Evolutionary conservation across 2,113 vertebrate species (phyloP).

Genomic region (Emydura subglobosa): DNA sequence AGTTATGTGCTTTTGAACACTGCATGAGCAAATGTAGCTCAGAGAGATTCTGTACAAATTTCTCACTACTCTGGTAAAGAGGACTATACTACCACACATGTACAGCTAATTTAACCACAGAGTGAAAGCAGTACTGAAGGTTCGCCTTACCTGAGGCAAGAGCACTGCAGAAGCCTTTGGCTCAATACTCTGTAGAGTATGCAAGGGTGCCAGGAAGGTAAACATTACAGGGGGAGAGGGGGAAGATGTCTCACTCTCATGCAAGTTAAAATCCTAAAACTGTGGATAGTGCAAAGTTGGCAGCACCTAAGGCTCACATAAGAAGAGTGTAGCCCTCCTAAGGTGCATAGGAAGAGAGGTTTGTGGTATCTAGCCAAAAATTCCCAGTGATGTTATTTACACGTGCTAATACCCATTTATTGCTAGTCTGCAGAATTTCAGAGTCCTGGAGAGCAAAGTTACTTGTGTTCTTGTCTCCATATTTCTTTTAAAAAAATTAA

Average conservation of each 20-base stretch:
- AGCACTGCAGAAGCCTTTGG: neutral
- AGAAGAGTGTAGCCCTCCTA: neutral
- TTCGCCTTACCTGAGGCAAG: neutral
- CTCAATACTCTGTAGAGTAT: neutral
- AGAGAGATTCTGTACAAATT: neutral
- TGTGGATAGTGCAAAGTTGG: neutral
- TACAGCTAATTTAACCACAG: neutral
- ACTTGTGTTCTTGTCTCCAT: neutral
- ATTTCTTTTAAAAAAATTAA: accelerated
- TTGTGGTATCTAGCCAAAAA: accelerated
- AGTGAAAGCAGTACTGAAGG: neutral
- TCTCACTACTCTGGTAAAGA: neutral
- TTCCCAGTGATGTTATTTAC: accelerated
- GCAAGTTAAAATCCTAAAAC: neutral
- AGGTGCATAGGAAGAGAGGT: accelerated
- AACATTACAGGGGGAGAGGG: neutral
- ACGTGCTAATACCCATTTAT: accelerated
- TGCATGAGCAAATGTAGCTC: neutral
- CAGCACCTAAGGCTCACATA: neutral
- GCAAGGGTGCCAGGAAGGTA: neutral
- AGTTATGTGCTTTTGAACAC: neutral
- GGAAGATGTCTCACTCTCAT: neutral
- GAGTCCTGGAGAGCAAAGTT: accelerated
- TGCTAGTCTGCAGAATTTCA: accelerated
- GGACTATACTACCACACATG: neutral